phyloP scores from a whole-genome alignment of 1,140 invertebrate species.

The Batillaria attramentaria region DNA sequence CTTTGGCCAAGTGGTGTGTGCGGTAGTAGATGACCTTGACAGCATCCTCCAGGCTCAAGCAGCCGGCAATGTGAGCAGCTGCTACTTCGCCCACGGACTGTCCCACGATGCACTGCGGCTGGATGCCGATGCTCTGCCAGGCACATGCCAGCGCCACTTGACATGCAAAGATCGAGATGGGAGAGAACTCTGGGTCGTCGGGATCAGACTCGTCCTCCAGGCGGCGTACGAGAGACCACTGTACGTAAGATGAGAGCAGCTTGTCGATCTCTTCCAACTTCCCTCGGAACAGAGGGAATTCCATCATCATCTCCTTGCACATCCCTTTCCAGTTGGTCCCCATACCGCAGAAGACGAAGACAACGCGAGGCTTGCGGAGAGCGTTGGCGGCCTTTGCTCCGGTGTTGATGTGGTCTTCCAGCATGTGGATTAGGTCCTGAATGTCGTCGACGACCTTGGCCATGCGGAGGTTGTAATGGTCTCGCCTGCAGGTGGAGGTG shows the following conservation, averaged over 20 bases:
- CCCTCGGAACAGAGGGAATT: slow-evolving; percentile 31
- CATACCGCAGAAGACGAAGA: slow-evolving; percentile 58
- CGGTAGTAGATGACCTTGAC: slow-evolving; percentile 57
- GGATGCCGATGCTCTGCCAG: slow-evolving; percentile 52
- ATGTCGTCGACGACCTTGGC: slow-evolving; percentile 32
- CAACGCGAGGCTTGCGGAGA: slow-evolving; percentile 16
- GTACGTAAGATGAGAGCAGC: slow-evolving; percentile 36
- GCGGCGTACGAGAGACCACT: slow-evolving; percentile 40
- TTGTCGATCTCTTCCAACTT: slow-evolving; percentile 46
- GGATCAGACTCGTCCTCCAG: slow-evolving; percentile 37
- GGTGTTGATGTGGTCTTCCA: slow-evolving; percentile 10
- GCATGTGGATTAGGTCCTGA: slow-evolving; percentile 18
- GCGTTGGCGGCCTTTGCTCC: background rate
- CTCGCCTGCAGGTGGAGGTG: slow-evolving; percentile 43
- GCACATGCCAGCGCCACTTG: slow-evolving; percentile 53
- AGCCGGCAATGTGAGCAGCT: slow-evolving; percentile 50
- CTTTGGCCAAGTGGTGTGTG: slow-evolving; percentile 40
- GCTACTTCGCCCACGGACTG: slow-evolving; percentile 64
- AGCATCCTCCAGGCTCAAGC: slow-evolving; percentile 49
- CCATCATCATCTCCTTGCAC: slow-evolving; percentile 43
- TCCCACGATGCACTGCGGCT: slow-evolving; percentile 52
- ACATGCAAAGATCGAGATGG: slow-evolving; percentile 57
- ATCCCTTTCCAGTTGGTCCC: slow-evolving; percentile 52
- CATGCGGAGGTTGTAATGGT: slow-evolving; percentile 40
- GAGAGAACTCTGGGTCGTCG: slow-evolving; percentile 47